Percentiles rank a stretch among this genome's conserved stretches.
These are phyloP conservation scores for Hemistola chrysoprasaria DNA, from an alignment of 2,888 invertebrate species.

Conservation along the genomic window DNA sequence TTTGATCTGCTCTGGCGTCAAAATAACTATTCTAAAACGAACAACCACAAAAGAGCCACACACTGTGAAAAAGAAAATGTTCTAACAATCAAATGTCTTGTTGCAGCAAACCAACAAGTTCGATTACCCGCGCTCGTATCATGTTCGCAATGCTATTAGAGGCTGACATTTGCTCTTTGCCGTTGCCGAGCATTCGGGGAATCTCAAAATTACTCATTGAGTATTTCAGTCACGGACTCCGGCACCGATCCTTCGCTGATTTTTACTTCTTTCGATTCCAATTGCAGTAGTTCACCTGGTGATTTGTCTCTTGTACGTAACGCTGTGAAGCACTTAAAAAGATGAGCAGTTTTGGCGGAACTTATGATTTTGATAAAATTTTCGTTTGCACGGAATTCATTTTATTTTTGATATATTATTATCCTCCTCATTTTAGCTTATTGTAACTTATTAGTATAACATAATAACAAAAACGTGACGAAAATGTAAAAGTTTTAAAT, in stretches of 20 bases:
- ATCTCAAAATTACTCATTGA: constrained; percentile 79
- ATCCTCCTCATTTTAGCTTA: no score
- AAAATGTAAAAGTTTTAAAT: constrained; percentile 53
- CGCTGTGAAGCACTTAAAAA: constrained; percentile 18
- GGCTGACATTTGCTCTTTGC: constrained; percentile 72
- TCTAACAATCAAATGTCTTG: constrained; percentile 38
- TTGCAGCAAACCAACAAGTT: constrained; percentile 53
- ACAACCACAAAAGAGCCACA: constrained; percentile 19
- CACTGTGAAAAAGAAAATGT: constrained; percentile 30
- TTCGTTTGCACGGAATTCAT: no score
- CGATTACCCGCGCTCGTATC: constrained; percentile 62
- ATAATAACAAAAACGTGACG: constrained; percentile 39
- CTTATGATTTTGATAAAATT: no score
- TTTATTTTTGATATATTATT: no score
- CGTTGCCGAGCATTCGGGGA: constrained; percentile 64
- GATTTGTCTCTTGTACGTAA: constrained; percentile 57
- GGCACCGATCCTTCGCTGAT: constrained; percentile 69
- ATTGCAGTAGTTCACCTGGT: constrained; percentile 72
- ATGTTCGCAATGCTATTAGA: constrained; percentile 74
- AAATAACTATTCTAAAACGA: constrained; percentile 10
- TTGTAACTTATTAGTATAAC: no score
- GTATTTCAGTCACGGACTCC: constrained; percentile 75
- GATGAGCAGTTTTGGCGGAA: constrained; percentile 49
- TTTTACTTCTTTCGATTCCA: constrained; percentile 79
- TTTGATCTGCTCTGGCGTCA: constrained; percentile 3